Percentiles rank a stretch among this genome's conserved stretches.
phyloP scores from a whole-genome alignment of 1,140 invertebrate genomes.

The Drosophila persimilis region DNA sequence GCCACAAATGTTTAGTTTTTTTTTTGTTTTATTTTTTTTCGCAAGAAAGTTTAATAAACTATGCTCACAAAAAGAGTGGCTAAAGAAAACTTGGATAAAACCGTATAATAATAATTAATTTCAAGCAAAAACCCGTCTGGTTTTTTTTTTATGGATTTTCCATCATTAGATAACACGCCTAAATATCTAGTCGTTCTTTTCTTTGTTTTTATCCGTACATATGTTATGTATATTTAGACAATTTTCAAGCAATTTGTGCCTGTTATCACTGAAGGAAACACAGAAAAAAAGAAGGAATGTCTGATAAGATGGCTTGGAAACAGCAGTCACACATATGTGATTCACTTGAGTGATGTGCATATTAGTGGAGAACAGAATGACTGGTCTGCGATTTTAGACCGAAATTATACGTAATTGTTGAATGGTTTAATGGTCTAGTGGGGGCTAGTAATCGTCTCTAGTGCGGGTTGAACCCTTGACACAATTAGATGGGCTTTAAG shows the following conservation, averaged over 20 bases:
- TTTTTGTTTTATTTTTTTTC: slow-evolving; percentile 1
- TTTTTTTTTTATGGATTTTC: slow-evolving; percentile 9
- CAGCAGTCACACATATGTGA: slow-evolving; percentile 22
- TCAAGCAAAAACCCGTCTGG: slow-evolving; percentile 38
- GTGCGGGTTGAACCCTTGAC: too few species aligned
- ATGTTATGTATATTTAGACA: background rate
- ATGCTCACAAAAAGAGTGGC: background rate
- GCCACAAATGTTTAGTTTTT: slow-evolving; percentile 24
- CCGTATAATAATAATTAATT: slow-evolving; percentile 38
- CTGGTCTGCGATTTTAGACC: too few species aligned
- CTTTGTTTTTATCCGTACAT: slow-evolving; percentile 38
- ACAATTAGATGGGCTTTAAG: too few species aligned
- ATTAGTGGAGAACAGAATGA: background rate
- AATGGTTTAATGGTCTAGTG: too few species aligned
- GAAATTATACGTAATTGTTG: too few species aligned
- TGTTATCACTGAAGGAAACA: slow-evolving; percentile 18
- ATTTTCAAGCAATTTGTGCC: slow-evolving; percentile 45
- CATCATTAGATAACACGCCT: slow-evolving; percentile 7
- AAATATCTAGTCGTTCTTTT: slow-evolving; percentile 12
- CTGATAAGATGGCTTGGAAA: slow-evolving; percentile 28
- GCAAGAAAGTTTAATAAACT: slow-evolving; percentile 32
- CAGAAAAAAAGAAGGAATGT: slow-evolving; percentile 6
- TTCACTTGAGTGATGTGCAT: slow-evolving; percentile 22
- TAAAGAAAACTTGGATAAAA: background rate
- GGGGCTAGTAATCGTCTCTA: too few species aligned